A percentile compares a stretch with the other conserved stretches of the same genome.
Evolutionary conservation across 2,113 vertebrate genomes (phyloP).

Genomic region (Porphyrio hochstetteri): DNA sequence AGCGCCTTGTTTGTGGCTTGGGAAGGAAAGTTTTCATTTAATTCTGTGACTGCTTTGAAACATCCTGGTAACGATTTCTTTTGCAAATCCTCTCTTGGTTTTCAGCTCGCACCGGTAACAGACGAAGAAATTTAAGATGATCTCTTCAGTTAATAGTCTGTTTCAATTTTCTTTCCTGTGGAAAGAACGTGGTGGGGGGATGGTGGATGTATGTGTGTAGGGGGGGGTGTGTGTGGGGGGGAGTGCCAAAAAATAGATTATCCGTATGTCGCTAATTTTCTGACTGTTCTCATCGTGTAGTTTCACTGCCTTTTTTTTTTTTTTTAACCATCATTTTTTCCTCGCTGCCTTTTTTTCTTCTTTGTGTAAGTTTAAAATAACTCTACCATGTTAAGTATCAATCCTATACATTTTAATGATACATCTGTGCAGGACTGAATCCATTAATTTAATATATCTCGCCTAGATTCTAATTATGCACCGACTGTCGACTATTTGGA

Average conservation of each 20-base stretch:
- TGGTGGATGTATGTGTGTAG: no score
- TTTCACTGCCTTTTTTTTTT: not conserved
- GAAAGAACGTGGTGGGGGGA: not conserved
- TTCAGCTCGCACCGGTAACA: conserved; percentile 3
- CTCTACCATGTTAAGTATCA: not conserved
- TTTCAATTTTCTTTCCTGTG: not conserved
- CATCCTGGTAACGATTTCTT: conserved; percentile 15
- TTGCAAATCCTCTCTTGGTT: conserved; percentile 28
- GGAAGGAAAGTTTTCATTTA: conserved; percentile 37
- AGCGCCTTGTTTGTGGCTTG: conserved; percentile 10
- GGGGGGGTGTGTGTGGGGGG: no score
- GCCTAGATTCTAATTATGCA: not conserved
- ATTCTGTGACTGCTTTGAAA: conserved; percentile 16
- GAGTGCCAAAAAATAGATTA: not conserved
- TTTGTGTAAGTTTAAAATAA: conserved; percentile 1
- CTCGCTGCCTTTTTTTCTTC: not conserved
- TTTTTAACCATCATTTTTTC: no score
- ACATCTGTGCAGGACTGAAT: conserved; percentile 10
- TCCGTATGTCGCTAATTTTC: conserved; percentile 31
- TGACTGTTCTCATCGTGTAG: not conserved
- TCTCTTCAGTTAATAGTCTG: not conserved
- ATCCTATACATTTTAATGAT: conserved; percentile 32
- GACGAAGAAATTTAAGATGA: not conserved
- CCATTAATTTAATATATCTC: conserved; percentile 44
- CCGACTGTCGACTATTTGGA: not conserved